phyloP scores from a whole-genome alignment of 2,113 vertebrate genomes.

The Ammodramus savannarum region DNA sequence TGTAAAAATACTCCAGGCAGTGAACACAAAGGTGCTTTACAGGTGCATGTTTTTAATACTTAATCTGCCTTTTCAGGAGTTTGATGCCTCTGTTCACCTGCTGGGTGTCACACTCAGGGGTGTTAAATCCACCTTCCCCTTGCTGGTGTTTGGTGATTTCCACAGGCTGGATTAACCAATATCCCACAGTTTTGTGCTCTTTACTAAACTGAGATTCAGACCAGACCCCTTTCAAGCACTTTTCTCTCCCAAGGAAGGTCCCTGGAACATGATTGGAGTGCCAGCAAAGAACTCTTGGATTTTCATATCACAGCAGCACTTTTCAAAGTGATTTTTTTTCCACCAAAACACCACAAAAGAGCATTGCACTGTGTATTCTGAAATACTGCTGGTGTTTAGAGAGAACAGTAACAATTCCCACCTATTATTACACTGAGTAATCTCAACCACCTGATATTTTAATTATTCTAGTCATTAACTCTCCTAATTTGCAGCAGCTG shows the following conservation, averaged over 20 bases:
- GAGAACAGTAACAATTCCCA: neutral
- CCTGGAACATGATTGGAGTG: fast-evolving
- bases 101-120: neutral
- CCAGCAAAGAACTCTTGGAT: neutral
- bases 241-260: neutral
- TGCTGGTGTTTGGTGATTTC: neutral
- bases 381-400: neutral
- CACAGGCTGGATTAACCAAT: neutral
- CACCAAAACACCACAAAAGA: neutral
- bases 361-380: neutral
- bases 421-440: neutral
- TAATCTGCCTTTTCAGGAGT: neutral
- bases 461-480: neutral
- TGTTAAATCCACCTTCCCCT: neutral
- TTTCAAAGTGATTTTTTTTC: neutral
- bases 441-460: neutral
- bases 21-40: neutral
- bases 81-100: neutral
- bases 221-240: neutral
- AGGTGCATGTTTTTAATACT: neutral
- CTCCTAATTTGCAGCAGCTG: constrained; percentile 8
- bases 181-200: neutral
- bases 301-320: neutral
- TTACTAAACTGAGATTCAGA: neutral
- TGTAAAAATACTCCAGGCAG: neutral